Conservation (phyloP, 1,140 invertebrate genomes). For the Helicoverpa zea region DNA sequence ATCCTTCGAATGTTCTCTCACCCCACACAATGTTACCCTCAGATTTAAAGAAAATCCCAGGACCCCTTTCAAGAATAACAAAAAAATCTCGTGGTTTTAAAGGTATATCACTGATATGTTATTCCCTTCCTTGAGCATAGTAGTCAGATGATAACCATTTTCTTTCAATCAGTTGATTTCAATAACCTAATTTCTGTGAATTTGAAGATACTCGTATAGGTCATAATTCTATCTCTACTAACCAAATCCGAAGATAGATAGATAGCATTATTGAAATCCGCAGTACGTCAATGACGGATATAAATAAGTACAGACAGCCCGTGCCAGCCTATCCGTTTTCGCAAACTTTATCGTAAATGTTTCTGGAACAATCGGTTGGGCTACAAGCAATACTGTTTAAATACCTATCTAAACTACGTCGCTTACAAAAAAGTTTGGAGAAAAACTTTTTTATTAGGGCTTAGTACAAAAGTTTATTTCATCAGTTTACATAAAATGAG, state of each 20-base stretch:
- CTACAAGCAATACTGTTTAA: slow-evolving; percentile 13
- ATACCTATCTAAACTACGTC: not conserved
- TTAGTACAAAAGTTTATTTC: not conserved
- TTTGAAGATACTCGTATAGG: no score
- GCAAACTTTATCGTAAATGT: slow-evolving; percentile 40
- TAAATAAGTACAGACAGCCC: not conserved
- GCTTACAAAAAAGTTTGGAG: not conserved
- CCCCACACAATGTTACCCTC: no score
- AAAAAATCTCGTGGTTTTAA: not conserved
- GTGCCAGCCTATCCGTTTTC: not conserved
- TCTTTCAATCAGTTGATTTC: no score
- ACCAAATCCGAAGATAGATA: no score
- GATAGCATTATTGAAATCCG: no score
- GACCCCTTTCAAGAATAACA: no score
- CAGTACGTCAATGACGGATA: not conserved
- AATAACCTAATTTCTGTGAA: no score
- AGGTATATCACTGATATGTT: not conserved
- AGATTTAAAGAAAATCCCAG: no score
- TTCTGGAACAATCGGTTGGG: slow-evolving; percentile 45
- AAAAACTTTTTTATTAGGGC: not conserved
- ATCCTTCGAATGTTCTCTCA: no score
- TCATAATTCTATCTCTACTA: no score
- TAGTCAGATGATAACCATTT: not conserved
- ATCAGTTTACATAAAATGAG: no score
- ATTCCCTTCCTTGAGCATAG: no score